These are phyloP conservation scores for Plebejus melissa DNA, from an alignment of 2,888 invertebrate genomes.

Conservation along the genomic window DNA sequence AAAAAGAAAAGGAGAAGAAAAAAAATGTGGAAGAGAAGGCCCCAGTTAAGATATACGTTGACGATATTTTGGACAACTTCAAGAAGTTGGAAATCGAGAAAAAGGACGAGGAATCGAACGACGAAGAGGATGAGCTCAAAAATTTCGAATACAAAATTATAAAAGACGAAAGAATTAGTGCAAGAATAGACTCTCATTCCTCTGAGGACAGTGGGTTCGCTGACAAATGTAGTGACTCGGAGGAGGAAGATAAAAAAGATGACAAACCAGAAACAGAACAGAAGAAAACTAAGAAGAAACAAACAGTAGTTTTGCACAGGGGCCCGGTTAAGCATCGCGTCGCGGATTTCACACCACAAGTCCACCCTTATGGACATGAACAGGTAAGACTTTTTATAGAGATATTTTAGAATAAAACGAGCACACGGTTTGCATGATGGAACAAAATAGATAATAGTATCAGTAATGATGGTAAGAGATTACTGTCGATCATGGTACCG, in stretches of 20 bases:
- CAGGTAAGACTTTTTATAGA: conserved; percentile 37
- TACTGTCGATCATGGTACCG: too few relatives aligned
- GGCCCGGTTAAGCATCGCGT: conserved; percentile 40
- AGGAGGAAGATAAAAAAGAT: conserved; percentile 42
- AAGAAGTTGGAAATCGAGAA: conserved; percentile 44
- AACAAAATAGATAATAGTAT: too few relatives aligned
- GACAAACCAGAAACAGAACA: conserved; percentile 42
- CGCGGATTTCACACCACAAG: conserved; percentile 24
- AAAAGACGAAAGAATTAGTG: conserved; percentile 46
- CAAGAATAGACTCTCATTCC: conserved; percentile 55
- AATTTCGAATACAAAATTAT: conserved; percentile 53
- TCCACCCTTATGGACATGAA: conserved; percentile 40
- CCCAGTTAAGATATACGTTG: conserved; percentile 40
- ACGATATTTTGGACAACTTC: conserved; percentile 46
- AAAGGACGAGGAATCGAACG: conserved; percentile 31
- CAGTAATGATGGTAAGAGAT: too few relatives aligned
- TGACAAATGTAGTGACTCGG: conserved; percentile 43
- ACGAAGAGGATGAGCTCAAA: conserved; percentile 48
- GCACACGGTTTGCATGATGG: neutral
- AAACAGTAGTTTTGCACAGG: conserved; percentile 44
- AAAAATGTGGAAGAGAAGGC: conserved; percentile 41
- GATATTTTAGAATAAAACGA: neutral
- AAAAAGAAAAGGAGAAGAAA: conserved; percentile 42
- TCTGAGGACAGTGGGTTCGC: conserved; percentile 64
- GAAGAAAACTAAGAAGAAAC: conserved; percentile 46